Conservation (phyloP, 2,113 vertebrate species). For the Ia io region DNA sequence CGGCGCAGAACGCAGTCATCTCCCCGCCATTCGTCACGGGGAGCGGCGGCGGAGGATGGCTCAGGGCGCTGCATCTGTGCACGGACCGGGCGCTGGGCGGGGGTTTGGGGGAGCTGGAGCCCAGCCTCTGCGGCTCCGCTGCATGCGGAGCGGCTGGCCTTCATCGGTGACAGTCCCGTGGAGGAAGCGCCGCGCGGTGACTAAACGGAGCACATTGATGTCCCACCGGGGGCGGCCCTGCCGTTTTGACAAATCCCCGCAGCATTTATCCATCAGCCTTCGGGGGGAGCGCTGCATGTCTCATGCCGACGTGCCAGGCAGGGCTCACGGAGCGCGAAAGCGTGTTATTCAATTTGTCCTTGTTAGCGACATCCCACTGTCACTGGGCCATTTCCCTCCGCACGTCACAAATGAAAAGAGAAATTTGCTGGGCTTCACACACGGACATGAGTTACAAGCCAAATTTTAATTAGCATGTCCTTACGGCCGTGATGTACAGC, state of each 20-base stretch:
- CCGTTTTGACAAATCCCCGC: conserved; percentile 96
- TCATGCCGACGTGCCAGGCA: conserved; percentile 86
- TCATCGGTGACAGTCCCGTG: conserved; percentile 88
- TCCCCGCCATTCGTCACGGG: conserved; percentile 96
- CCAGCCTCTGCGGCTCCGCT: conserved; percentile 89
- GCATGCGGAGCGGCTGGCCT: conserved; percentile 87
- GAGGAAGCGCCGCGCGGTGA: conserved; percentile 87
- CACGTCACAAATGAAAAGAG: conserved; percentile 96
- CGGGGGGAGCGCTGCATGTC: conserved; percentile 87
- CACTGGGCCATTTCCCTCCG: conserved; percentile 93
- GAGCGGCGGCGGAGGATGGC: conserved; percentile 96
- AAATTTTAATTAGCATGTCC: conserved; percentile 99
- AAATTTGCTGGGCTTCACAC: conserved; percentile 92
- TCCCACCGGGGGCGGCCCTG: conserved; percentile 92
- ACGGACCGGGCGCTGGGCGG: conserved; percentile 91
- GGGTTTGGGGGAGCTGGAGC: conserved; percentile 86
- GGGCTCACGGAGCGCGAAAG: conserved; percentile 87
- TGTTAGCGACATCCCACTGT: conserved; percentile 89
- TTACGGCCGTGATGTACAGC: conserved; percentile 94
- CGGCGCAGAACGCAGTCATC: conserved; percentile 99
- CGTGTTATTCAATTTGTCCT: conserved; percentile 93
- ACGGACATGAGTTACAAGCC: conserved; percentile 98
- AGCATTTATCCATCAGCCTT: conserved; percentile 96
- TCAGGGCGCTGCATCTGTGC: conserved; percentile 99
- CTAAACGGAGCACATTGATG: conserved; percentile 95